phyloP scores from a whole-genome alignment of 2,797 vertebrate genomes.

The Phalanger gymnotis region DNA sequence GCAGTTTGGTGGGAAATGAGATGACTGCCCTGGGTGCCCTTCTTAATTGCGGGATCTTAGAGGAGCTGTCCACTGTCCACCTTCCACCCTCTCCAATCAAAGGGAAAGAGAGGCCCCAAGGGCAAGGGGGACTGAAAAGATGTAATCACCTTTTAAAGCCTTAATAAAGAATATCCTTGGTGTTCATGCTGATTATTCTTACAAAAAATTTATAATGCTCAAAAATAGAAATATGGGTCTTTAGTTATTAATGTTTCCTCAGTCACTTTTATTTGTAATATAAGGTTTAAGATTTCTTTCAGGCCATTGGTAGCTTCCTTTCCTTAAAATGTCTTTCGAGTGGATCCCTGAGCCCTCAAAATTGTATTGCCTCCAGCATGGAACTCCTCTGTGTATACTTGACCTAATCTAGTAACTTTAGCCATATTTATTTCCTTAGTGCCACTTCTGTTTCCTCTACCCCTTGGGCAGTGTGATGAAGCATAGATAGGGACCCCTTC shows the following conservation, averaged over 20 bases:
- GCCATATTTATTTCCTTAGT: background rate
- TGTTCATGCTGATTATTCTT: background rate
- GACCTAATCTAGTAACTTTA: background rate
- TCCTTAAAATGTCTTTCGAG: background rate
- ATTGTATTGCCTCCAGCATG: background rate
- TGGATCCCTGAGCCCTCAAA: background rate
- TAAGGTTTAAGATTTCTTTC: background rate
- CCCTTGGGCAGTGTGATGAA: background rate
- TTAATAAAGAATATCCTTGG: background rate
- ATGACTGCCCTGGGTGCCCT: background rate
- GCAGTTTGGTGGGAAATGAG: background rate
- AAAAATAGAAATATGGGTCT: background rate
- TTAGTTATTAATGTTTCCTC: background rate
- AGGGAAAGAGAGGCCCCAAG: background rate
- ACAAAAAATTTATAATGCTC: no score
- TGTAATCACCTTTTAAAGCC: no score
- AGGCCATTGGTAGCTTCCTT: background rate
- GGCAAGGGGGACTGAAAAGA: background rate
- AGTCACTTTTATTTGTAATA: background rate
- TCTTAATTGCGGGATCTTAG: background rate
- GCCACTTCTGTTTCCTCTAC: background rate
- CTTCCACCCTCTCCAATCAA: background rate
- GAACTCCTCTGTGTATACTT: background rate
- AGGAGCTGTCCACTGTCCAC: background rate
- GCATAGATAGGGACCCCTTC: background rate